phyloP scores from a whole-genome alignment of 2,797 vertebrate species.

The Spinus pinus region DNA sequence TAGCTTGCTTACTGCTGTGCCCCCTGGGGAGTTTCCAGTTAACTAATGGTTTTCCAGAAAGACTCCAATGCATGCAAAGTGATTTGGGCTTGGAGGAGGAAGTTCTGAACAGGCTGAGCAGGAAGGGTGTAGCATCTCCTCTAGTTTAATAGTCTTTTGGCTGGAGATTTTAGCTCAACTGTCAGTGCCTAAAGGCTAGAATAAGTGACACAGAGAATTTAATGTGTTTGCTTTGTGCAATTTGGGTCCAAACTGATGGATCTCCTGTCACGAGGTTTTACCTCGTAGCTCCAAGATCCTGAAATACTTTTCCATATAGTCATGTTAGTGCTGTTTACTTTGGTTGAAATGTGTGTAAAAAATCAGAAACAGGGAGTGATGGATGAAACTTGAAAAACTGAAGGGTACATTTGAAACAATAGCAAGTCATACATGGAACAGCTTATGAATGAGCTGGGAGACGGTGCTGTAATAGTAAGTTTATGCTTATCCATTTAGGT shows the following conservation, averaged over 20 bases:
- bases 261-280: neutral
- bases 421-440: neutral
- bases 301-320: neutral
- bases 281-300: neutral
- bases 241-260: neutral
- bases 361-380: neutral
- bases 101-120: neutral
- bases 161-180: neutral
- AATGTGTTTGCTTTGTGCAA: neutral
- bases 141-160: neutral
- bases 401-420: neutral
- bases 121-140: constrained; percentile 54
- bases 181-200: neutral
- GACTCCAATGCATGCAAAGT: neutral
- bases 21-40: neutral
- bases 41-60: constrained; percentile 14
- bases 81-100: neutral
- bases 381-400: neutral
- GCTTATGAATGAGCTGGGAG: neutral
- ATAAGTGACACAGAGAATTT: neutral
- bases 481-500: neutral
- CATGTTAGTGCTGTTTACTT: neutral
- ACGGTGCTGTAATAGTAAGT: neutral
- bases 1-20: neutral
- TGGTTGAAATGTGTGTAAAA: neutral